Percentiles rank a stretch among this genome's conserved stretches.
phyloP scores from a whole-genome alignment of 2,888 invertebrate genomes.

The Lasioglossum pauxillum region DNA sequence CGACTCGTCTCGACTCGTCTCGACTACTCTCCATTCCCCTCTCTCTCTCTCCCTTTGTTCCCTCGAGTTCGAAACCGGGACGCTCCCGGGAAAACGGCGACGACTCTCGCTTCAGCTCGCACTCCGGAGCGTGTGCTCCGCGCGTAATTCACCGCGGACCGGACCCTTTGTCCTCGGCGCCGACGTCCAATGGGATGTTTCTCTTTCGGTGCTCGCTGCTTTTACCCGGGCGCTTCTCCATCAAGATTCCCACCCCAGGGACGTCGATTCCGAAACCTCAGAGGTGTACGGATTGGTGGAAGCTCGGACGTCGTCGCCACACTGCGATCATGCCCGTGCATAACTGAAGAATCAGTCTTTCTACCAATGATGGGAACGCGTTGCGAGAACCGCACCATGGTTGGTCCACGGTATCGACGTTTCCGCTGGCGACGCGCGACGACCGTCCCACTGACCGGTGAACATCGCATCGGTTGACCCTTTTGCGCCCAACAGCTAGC shows the following conservation, averaged over 20 bases:
- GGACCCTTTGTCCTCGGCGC: neutral
- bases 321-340: too few relatives aligned
- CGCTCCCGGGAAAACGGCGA: conserved; percentile 17
- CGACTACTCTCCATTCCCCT: neutral
- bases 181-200: neutral
- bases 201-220: neutral
- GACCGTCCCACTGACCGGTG: neutral
- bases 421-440: neutral
- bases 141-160: conserved; percentile 5
- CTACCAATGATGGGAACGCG: neutral
- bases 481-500: neutral
- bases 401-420: neutral
- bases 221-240: neutral
- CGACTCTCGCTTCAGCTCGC: neutral
- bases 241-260: neutral
- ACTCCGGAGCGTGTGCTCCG: neutral
- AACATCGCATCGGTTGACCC: neutral
- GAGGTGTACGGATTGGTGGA: neutral
- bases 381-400: neutral
- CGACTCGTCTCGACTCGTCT: neutral
- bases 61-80: conserved; percentile 11
- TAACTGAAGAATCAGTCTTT: neutral
- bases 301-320: neutral
- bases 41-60: neutral
- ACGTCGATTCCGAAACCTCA: neutral